phyloP scores from a whole-genome alignment of 1,140 invertebrate genomes.

The Leucophenga varia region DNA sequence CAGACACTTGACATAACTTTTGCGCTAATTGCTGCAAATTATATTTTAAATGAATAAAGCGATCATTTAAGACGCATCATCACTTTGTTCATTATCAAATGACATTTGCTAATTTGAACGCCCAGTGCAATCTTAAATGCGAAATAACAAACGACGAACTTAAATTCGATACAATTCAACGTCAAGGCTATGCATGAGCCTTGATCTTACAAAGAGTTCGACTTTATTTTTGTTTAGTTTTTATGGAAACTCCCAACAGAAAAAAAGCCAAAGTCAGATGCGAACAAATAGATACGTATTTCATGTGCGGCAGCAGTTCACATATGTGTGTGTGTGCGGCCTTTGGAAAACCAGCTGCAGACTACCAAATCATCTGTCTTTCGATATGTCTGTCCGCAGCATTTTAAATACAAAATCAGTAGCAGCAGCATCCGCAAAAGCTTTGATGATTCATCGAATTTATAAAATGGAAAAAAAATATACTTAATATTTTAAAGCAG shows the following conservation, averaged over 20 bases:
- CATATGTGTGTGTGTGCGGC: constrained; percentile 16
- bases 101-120: too few relatives aligned
- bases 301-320: too few relatives aligned
- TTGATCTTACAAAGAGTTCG: constrained; percentile 38
- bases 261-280: constrained; percentile 13
- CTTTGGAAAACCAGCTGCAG: constrained; percentile 36
- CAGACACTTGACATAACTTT: constrained; percentile 17
- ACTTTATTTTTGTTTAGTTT: constrained; percentile 9
- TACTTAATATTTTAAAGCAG: neutral
- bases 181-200: constrained; percentile 39
- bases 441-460: constrained; percentile 36
- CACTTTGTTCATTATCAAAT: too few relatives aligned
- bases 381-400: too few relatives aligned
- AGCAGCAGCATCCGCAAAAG: constrained; percentile 23
- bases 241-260: neutral
- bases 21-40: neutral
- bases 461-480: constrained; percentile 7
- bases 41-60: neutral
- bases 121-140: constrained; percentile 5
- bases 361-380: too few relatives aligned
- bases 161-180: constrained; percentile 36
- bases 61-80: too few relatives aligned
- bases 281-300: constrained; percentile 4
- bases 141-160: constrained; percentile 19
- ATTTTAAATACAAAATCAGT: constrained; percentile 11